Base-by-base conservation (phyloP, 2,888 invertebrate genomes). In the Apoda limacodes region DNA sequence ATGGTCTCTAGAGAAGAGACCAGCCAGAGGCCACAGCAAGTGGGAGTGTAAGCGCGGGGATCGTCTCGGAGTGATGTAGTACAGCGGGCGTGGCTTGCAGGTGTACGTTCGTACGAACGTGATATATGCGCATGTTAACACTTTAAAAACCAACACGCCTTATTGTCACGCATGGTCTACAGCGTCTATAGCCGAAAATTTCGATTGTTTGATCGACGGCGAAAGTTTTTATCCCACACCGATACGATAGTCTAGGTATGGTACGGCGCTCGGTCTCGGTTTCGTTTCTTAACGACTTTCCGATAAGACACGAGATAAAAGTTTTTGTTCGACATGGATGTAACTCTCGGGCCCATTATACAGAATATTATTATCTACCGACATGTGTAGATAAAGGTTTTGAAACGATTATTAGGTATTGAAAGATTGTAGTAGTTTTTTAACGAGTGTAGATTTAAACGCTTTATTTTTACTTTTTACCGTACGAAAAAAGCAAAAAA, bases 41-140 rank as follows among this genome's bases (percentile, higher is more conserved):
- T 54, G 62, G 38, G 43, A 40, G n/a, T n/a, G n/a, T n/a, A n/a
- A n/a, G 39, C 34, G 37, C 39, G 22, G 30, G 41, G 28, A 39
- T 52, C 48, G 40, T 52, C 37, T 59, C 46, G 55, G 53, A 46
- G 36, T 42, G 37, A 34, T 28, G 32, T 43, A 37, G 34, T 9
- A 33, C 31, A 51, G 55, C 49, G 72, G 70, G 70, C 74, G 59
- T 63, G 68, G 58, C 48, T 62, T 50, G 58, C 75, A 76, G 75
- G 76, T 76, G 74, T 66, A 71, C 64, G 64, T 61, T 7, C 47
- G 48, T 54, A 61, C 60, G 64, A 66, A 62, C 51, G 62, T 75
- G 74, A 76, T 71, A 63, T 75, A 76, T 74, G 70, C 72, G 66
- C 69, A 67, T 69, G 68, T 71, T 74, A 71, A 67, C 74, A 72